These are phyloP conservation scores for Panurus biarmicus DNA, from an alignment of 2,113 vertebrate genomes.

Conservation along the genomic window DNA sequence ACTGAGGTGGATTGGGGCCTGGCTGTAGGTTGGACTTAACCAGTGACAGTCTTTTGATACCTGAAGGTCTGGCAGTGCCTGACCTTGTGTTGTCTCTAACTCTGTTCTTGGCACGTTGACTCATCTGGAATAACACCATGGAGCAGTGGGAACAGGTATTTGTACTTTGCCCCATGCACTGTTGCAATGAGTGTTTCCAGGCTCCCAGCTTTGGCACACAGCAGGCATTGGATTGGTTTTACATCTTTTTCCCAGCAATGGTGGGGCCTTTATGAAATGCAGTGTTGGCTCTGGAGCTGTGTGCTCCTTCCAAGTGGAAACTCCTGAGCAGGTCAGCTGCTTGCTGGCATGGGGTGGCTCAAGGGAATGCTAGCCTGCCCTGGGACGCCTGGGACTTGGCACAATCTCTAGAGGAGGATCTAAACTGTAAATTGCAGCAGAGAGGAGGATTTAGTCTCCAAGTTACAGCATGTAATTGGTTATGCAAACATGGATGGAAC, in stretches of 20 bases:
- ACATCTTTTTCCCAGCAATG: background rate
- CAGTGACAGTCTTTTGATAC: background rate
- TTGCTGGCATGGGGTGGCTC: background rate
- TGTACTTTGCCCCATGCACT: background rate
- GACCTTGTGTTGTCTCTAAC: background rate
- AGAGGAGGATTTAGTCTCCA: background rate
- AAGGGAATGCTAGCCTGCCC: background rate
- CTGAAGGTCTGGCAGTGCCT: background rate
- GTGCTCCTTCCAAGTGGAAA: background rate
- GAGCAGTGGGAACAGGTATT: background rate
- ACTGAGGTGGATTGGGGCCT: background rate
- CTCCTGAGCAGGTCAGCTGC: background rate
- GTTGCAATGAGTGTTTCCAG: background rate
- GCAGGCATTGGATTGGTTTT: background rate
- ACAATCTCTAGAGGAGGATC: background rate
- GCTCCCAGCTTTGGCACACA: background rate
- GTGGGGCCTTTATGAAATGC: background rate
- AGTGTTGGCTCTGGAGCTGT: background rate
- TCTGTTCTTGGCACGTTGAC: background rate
- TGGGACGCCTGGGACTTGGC: background rate
- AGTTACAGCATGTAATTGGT: accelerated
- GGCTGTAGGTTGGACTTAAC: background rate
- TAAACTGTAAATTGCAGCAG: background rate
- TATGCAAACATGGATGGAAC: background rate
- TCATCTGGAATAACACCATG: background rate